Conservation (phyloP, 2,797 vertebrate genomes). For the Gallinago stenura region DNA sequence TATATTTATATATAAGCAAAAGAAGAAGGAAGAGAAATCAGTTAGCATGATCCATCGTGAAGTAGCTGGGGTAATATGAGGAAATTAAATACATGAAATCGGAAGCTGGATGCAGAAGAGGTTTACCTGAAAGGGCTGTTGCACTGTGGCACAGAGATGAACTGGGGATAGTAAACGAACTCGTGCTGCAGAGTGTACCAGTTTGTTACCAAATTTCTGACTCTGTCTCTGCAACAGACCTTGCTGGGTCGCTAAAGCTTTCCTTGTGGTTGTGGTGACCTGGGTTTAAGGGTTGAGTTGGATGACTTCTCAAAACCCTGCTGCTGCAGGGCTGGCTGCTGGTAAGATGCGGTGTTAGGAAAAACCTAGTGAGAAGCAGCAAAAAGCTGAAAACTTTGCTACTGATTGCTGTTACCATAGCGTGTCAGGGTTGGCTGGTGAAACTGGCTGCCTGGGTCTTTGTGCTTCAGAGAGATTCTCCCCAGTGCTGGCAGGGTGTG, state of each 20-base stretch:
- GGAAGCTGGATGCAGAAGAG: neutral
- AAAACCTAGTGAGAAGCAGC: neutral
- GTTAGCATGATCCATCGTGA: neutral
- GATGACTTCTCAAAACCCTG: neutral
- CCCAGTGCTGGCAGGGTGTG: constrained; percentile 21
- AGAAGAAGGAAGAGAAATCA: neutral
- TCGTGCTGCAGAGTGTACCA: neutral
- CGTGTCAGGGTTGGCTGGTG: neutral
- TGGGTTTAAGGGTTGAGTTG: neutral
- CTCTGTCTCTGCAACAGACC: neutral
- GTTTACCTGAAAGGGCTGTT: neutral
- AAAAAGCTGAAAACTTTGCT: neutral
- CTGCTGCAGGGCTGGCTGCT: neutral
- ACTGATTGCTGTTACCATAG: neutral
- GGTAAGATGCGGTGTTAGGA: neutral
- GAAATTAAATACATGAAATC: neutral
- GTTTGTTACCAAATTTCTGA: neutral
- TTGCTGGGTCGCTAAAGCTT: neutral
- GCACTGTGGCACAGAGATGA: neutral
- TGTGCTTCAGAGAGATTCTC: constrained; percentile 46
- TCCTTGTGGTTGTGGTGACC: neutral
- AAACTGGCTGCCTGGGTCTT: constrained; percentile 11
- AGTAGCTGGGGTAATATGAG: neutral
- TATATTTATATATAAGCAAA: neutral
- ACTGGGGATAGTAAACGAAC: neutral